Evolutionary conservation across 2,888 invertebrate genomes (phyloP), one percentile per base, ranked within the genome.

Genomic region (Andrena haemorrhoa): DNA sequence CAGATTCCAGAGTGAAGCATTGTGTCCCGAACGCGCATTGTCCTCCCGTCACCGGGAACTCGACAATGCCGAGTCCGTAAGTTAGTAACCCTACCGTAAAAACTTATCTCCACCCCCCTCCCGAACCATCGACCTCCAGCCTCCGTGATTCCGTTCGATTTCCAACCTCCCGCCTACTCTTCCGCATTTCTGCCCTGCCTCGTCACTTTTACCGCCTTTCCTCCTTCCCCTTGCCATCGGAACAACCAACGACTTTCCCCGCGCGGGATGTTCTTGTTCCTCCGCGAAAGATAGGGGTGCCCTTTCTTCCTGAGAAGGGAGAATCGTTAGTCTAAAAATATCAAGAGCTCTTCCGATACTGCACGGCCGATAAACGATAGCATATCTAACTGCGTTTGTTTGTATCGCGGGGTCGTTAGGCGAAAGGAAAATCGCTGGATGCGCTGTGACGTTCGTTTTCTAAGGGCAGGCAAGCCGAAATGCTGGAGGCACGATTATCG

Each of bases 31-130:
- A 86, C 87, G 88, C 88, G 92, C 91, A 92, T 92, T 92, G 92
- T 92, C 92, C 92, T 90, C 91, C 83, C 91, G 91, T 92, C 91
- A 91, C 88, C 90, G 89, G 86, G 83, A 91, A 90, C 90, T 91
- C 90, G 87, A 91, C 92, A 91, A 91, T 92, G 91, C 91, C 90
- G 87, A 90, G 89, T 90, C 89, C 90, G 90, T 89, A 91, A 92
- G 90, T 91, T 91, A 89, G 91, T 91, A 90, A 91, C 90, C 90
- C 90, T 90, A 89, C 89, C 90, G 91, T 91, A 91, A 92, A 92
- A 92, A 92, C 90, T 92, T 92, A 92, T 92, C 91, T 91, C 85
- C 87, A 76, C 88, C 89, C 41, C 35, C 2, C 35, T 10, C 12
- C 88, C 88, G 74, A 86, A 86, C 85, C 84, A 84, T 83, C 89